A percentile compares a stretch with the other conserved stretches of the same genome.
Evolutionary conservation across 2,888 invertebrate genomes (phyloP).

Genomic region (Byasa hedistus): DNA sequence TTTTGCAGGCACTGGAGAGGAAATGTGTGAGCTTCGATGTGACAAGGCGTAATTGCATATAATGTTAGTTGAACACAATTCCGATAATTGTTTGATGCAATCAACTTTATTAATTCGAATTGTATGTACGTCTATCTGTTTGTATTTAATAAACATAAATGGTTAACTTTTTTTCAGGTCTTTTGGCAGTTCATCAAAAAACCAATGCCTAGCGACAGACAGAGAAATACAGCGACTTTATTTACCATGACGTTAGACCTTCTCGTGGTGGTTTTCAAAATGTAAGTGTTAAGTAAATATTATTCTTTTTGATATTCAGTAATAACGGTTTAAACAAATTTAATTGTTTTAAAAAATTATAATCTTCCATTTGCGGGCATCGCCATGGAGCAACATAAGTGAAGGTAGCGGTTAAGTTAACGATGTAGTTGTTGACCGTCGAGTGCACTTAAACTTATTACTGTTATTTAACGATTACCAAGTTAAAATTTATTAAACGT

Average conservation of each 20-base stretch:
- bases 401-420: constrained; percentile 16
- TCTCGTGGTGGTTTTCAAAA: too few species aligned
- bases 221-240: too few species aligned
- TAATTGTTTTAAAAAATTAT: not conserved
- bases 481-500: constrained; percentile 23
- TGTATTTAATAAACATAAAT: not conserved
- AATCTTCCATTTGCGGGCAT: not conserved
- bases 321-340: too few species aligned
- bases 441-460: constrained; percentile 54
- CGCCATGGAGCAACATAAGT: constrained; percentile 5
- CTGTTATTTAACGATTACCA: constrained; percentile 36
- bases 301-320: too few species aligned
- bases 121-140: constrained; percentile 13
- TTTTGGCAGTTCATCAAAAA: not conserved
- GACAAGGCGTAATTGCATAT: constrained; percentile 4
- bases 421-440: constrained; percentile 23
- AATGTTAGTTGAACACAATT: constrained; percentile 20
- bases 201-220: too few species aligned
- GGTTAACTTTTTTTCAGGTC: not conserved
- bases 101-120: constrained; percentile 12
- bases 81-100: constrained; percentile 30
- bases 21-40: constrained; percentile 8
- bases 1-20: not conserved
- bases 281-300: too few species aligned
- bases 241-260: too few species aligned